A percentile compares a stretch with the other conserved stretches of the same genome.
Evolutionary conservation across 2,888 invertebrate genomes (phyloP).

Genomic region (Urechis unicinctus): DNA sequence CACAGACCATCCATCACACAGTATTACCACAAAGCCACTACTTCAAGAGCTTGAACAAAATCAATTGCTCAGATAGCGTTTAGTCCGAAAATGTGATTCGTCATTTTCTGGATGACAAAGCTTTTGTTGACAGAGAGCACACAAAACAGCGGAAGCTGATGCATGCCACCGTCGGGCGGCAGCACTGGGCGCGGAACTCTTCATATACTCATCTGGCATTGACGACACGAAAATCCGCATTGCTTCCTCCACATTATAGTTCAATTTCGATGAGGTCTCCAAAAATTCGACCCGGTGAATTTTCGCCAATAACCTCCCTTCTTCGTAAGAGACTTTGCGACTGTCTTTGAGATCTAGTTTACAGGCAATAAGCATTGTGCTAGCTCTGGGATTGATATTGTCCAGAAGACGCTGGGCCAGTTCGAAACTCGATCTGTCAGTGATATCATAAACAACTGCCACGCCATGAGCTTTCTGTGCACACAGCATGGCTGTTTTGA

Average conservation of each 20-base stretch:
- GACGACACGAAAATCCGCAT: constrained; percentile 8
- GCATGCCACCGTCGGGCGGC: not conserved
- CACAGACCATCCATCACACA: no score
- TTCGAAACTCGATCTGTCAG: constrained; percentile 16
- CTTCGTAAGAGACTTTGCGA: constrained; percentile 12
- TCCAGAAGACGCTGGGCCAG: constrained; percentile 13
- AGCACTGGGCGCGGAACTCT: not conserved
- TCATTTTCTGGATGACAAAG: no score
- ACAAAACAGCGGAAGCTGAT: not conserved
- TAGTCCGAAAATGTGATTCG: no score
- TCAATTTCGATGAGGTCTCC: constrained; percentile 11
- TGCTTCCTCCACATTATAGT: constrained; percentile 12
- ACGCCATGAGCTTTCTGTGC: constrained; percentile 16
- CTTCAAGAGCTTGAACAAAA: no score
- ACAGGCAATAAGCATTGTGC: constrained; percentile 10
- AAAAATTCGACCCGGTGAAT: constrained; percentile 13
- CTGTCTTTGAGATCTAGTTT: constrained; percentile 5
- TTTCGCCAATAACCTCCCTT: constrained; percentile 12
- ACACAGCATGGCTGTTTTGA: constrained; percentile 7
- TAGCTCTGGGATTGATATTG: constrained; percentile 14
- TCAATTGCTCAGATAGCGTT: no score
- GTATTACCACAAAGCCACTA: no score
- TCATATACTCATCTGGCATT: constrained; percentile 12
- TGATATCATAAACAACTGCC: constrained; percentile 17
- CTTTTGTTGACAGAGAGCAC: not conserved